Evolutionary conservation across 2,888 invertebrate genomes (phyloP).

Genomic region (Limnephilus auricula): DNA sequence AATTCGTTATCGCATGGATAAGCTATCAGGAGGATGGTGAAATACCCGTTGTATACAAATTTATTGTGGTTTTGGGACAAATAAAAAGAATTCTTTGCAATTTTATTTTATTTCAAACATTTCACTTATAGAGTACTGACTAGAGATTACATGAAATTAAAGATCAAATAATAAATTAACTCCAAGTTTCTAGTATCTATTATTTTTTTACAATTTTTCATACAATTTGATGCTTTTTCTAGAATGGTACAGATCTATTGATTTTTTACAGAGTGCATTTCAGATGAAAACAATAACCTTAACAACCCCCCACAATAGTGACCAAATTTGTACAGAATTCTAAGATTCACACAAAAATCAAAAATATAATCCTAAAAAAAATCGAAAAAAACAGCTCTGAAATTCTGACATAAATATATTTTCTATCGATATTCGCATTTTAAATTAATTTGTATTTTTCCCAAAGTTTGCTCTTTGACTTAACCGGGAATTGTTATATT

Average conservation of each 20-base stretch:
- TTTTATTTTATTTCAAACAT: conserved; percentile 64
- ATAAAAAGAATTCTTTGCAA: conserved; percentile 53
- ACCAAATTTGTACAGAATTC: background rate
- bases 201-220: conserved; percentile 65
- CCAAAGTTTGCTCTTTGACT: too few species aligned
- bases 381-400: background rate
- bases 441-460: too few species aligned
- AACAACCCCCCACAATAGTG: background rate
- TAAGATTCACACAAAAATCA: background rate
- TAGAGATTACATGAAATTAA: conserved; percentile 64
- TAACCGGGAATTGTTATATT: too few species aligned
- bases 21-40: too few species aligned
- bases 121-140: conserved; percentile 59
- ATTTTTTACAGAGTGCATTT: background rate
- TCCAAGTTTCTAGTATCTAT: conserved; percentile 62
- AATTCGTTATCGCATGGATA: too few species aligned
- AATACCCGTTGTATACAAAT: too few species aligned
- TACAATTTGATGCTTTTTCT: conserved; percentile 45
- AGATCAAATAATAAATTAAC: conserved; percentile 55
- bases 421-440: too few species aligned
- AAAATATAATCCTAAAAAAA: background rate
- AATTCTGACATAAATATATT: background rate
- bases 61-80: background rate
- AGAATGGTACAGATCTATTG: background rate
- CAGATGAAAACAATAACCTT: background rate